Base-by-base conservation (phyloP, 1,140 invertebrate species). In the Danaus melanippus region DNA sequence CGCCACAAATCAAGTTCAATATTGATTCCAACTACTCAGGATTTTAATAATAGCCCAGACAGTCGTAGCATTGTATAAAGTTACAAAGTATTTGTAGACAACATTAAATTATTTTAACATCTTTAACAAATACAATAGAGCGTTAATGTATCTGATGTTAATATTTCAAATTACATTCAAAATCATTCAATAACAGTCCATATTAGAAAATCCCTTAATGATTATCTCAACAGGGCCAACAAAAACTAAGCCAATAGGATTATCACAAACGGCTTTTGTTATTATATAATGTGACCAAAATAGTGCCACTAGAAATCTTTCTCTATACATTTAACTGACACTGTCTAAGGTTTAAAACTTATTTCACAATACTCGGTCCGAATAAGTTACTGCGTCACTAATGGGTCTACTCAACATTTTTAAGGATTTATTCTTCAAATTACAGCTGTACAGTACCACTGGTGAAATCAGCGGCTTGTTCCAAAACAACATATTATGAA, bases 321-420 rank as follows among this genome's bases (percentile, higher is more conserved):
- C 67, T 69, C 64, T 80, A 63, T 76, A 82, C 64, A 71, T 73
- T 74, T 65, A 56, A 67, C 71, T 73, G 66, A 74, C 69, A 74
- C 58, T 70, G 74, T 81, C 74, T 73, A 79, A 67, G 71, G 69
- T 76, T 82, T 85, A 82, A 83, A 83, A 80, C 82, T 85, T 85
- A 85, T 81, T 84, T 71, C 73, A 79, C 77, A 79, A 81, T 75
- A 82, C 64, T 74, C 59, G 66, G 74, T 76, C 70, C 73, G 75
- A 81, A 79, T 67, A 76, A 76, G 63, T 77, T 57, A 72, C 76
- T 82, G 82, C 64, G 78, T 83, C 79, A 77, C 75, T 78, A 81
- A 58, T 64, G 65, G 74, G 63, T 79, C 79, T 79, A 84, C 76
- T 74, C 66, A 74, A 76, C 21, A 32, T 74, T 71, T 69, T 69